Evolutionary conservation across 2,888 invertebrate species (phyloP).

Genomic region (Dinocampus coccinellae): DNA sequence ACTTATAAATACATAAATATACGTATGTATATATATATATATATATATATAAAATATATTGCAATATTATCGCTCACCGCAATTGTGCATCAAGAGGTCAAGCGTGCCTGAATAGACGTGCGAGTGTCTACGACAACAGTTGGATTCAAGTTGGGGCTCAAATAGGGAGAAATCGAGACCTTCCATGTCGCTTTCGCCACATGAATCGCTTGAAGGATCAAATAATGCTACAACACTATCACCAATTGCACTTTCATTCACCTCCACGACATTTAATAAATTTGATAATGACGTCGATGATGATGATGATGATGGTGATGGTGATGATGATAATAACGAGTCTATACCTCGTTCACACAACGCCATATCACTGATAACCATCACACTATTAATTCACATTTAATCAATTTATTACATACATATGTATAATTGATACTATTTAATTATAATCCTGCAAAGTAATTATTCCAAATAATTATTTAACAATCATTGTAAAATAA

Average conservation of each 20-base stretch:
- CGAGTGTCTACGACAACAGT: constrained; percentile 60
- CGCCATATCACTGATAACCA: constrained; percentile 17
- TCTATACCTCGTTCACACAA: constrained; percentile 15
- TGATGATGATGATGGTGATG: constrained; percentile 7
- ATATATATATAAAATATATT: not conserved
- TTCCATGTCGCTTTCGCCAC: constrained; percentile 76
- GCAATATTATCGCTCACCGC: constrained; percentile 58
- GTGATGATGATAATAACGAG: constrained; percentile 17
- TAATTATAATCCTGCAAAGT: no score
- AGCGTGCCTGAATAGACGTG: constrained; percentile 65
- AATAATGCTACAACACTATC: constrained; percentile 65
- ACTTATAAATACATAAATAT: constrained; percentile 2
- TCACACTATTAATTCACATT: constrained; percentile 6
- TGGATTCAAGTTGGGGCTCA: constrained; percentile 71
- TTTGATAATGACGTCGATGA: constrained; percentile 10
- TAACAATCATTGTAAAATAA: no score
- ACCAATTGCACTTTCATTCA: constrained; percentile 41
- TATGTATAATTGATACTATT: not conserved
- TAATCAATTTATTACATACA: not conserved
- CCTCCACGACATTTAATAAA: not conserved
- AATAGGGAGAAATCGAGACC: constrained; percentile 78
- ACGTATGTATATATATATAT: not conserved
- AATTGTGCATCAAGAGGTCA: constrained; percentile 63
- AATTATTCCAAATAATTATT: no score
- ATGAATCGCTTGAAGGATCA: constrained; percentile 75